phyloP scores from a whole-genome alignment of 2,797 vertebrate genomes.

The Sphenodon punctatus region DNA sequence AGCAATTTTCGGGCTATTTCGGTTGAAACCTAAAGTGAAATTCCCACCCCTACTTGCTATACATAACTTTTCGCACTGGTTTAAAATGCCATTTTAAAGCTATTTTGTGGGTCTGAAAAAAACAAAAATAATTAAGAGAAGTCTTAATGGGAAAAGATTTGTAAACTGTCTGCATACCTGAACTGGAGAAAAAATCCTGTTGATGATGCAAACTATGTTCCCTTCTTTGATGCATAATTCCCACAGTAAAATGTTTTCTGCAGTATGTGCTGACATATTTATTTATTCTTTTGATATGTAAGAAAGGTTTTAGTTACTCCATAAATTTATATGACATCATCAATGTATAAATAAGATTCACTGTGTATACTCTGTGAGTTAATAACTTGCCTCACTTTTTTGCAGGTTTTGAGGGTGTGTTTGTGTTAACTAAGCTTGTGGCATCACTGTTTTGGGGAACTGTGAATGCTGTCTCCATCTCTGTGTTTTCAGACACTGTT shows the following conservation, averaged over 20 bases:
- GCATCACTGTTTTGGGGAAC: slow-evolving; percentile 26
- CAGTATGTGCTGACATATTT: background rate
- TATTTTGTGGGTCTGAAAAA: slow-evolving; percentile 11
- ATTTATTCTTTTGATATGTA: background rate
- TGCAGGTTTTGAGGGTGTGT: background rate
- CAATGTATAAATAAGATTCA: background rate
- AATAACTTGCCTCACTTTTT: slow-evolving; percentile 17
- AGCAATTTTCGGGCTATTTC: no score
- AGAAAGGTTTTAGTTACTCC: background rate
- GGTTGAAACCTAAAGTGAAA: no score
- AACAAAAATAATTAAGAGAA: background rate
- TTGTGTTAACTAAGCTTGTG: background rate
- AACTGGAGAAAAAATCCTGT: background rate
- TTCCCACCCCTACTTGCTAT: background rate
- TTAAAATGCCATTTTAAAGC: slow-evolving; percentile 11
- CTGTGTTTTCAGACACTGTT: slow-evolving; percentile 32
- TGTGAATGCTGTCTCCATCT: slow-evolving; percentile 6
- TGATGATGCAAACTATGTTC: background rate
- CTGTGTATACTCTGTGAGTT: background rate
- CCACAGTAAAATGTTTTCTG: background rate
- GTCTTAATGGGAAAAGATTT: background rate
- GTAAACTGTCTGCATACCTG: background rate
- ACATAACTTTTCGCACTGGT: slow-evolving; percentile 6
- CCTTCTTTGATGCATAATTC: background rate
- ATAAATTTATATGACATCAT: background rate